A percentile compares a stretch with the other conserved stretches of the same genome.
phyloP scores from a whole-genome alignment of 2,888 invertebrate species.

The Tineola bisselliella region DNA sequence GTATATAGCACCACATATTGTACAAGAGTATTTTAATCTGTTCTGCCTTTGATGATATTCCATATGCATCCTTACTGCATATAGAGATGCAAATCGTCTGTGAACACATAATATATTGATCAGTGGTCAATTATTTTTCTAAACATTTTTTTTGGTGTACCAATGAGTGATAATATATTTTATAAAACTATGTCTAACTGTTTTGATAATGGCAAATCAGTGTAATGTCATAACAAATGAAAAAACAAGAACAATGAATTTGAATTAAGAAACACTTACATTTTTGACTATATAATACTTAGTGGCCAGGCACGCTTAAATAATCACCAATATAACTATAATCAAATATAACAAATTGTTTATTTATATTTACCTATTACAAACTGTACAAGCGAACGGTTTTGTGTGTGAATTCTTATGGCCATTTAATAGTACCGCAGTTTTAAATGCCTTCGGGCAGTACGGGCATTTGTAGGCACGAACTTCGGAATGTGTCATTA shows the following conservation, averaged over 20 bases:
- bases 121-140: too few relatives aligned
- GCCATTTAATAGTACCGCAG: slow-evolving; percentile 79
- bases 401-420: slow-evolving; percentile 85
- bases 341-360: not conserved
- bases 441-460: slow-evolving; percentile 84
- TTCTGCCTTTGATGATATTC: slow-evolving; percentile 76
- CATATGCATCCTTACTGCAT: slow-evolving; percentile 80
- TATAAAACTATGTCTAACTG: too few relatives aligned
- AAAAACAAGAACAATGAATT: too few relatives aligned
- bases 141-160: too few relatives aligned
- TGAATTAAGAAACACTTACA: too few relatives aligned
- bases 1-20: slow-evolving; percentile 79
- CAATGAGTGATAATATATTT: too few relatives aligned
- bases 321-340: too few relatives aligned
- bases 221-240: too few relatives aligned
- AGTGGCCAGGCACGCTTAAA: too few relatives aligned
- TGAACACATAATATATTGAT: too few relatives aligned
- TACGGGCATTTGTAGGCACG: slow-evolving; percentile 79
- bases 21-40: slow-evolving; percentile 75
- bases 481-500: slow-evolving; percentile 79
- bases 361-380: slow-evolving; percentile 58
- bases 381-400: slow-evolving; percentile 80
- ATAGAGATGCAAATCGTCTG: slow-evolving; percentile 80
- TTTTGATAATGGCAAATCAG: too few relatives aligned
- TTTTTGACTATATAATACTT: too few relatives aligned